These are phyloP conservation scores for Rhinophrynus dorsalis DNA, from an alignment of 2,797 vertebrate species.

Conservation along the genomic window DNA sequence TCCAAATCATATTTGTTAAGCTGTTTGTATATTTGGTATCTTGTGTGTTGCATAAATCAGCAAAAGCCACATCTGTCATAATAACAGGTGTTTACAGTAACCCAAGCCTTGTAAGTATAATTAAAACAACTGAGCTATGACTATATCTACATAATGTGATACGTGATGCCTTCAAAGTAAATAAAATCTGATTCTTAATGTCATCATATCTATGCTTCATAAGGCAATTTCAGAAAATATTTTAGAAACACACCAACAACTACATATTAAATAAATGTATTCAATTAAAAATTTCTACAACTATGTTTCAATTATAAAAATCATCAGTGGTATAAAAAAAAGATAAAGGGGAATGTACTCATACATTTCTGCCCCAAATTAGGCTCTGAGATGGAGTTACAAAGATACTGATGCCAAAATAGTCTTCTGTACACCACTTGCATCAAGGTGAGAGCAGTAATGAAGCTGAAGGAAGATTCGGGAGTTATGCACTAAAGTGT, in stretches of 20 bases:
- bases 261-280: neutral
- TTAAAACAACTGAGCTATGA: constrained; percentile 48
- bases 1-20: neutral
- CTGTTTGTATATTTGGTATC: neutral
- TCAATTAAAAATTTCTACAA: neutral
- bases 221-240: constrained; percentile 42
- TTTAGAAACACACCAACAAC: constrained; percentile 49
- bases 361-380: too few species aligned
- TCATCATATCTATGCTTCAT: constrained; percentile 14
- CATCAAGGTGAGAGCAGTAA: too few species aligned
- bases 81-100: constrained; percentile 46
- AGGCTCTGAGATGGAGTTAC: too few species aligned
- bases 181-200: constrained; percentile 4
- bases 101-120: constrained; percentile 52
- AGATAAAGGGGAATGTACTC: too few species aligned
- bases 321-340: too few species aligned
- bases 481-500: too few species aligned
- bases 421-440: too few species aligned
- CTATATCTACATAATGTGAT: neutral
- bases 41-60: constrained; percentile 27
- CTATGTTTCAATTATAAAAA: neutral
- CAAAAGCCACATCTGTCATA: constrained; percentile 50
- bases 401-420: too few species aligned
- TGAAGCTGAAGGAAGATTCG: too few species aligned
- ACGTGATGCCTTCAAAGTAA: neutral